Conservation (phyloP, 2,888 invertebrate genomes). For the Drosophila mercatorum region DNA sequence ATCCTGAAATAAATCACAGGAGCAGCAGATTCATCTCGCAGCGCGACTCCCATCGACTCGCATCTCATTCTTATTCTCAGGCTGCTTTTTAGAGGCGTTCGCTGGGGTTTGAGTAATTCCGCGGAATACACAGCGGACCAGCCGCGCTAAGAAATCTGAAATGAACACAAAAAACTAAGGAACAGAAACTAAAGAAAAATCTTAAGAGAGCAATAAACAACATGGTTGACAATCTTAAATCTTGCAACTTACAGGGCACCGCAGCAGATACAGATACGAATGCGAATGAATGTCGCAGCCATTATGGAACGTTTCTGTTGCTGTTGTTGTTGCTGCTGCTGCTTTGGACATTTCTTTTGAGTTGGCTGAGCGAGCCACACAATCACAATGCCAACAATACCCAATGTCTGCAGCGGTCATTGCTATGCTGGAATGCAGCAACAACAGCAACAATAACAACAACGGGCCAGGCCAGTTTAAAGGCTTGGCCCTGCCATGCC, state of each 20-base stretch:
- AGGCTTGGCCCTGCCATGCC: slow-evolving; percentile 64
- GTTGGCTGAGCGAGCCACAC: slow-evolving; percentile 53
- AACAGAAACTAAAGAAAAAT: slow-evolving; percentile 62
- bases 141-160: slow-evolving; percentile 35
- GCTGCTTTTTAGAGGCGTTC: slow-evolving; percentile 41
- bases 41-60: slow-evolving; percentile 24
- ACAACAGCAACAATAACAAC: slow-evolving; percentile 21
- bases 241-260: slow-evolving; percentile 67
- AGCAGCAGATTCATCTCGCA: slow-evolving; percentile 50
- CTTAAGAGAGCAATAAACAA: slow-evolving; percentile 80
- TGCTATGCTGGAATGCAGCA: slow-evolving; percentile 77
- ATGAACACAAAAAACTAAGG: slow-evolving; percentile 28
- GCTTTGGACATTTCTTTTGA: slow-evolving; percentile 63
- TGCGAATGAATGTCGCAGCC: slow-evolving; percentile 81
- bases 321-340: slow-evolving; percentile 29
- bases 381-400: slow-evolving; percentile 54
- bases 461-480: slow-evolving; percentile 63
- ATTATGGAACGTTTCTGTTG: slow-evolving; percentile 60
- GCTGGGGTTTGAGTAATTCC: slow-evolving; percentile 70
- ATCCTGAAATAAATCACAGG: slow-evolving; percentile 58
- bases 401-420: slow-evolving; percentile 73
- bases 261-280: slow-evolving; percentile 66
- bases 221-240: slow-evolving; percentile 82
- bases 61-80: slow-evolving; percentile 31
- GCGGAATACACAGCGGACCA: slow-evolving; percentile 55